Evolutionary conservation across 1,140 invertebrate genomes (phyloP), one percentile per base, ranked within the genome.

Genomic region (Sitodiplosis mosellana): DNA sequence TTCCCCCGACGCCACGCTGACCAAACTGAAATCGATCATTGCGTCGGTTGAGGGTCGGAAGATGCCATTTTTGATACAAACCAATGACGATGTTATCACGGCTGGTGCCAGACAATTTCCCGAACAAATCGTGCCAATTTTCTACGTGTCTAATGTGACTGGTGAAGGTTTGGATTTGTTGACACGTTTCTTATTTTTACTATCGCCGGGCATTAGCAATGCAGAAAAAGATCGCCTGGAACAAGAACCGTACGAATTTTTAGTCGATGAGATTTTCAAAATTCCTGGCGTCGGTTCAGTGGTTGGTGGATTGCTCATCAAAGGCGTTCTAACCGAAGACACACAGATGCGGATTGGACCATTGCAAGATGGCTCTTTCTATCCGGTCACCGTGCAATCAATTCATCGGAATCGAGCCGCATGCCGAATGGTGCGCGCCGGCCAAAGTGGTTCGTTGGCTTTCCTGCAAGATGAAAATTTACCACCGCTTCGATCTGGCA

Each of bases 81-180:
- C 69, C 52, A 70, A 78, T 18, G 81, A 86, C 63, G 81, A 86
- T 63, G 77, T 78, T 15, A 76, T 84, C 17, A 77, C 75, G 36
- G 79, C 75, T 38, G 74, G 77, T 21, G 71, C 71, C 2, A 74
- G 74, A 55, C 70, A 77, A 51, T 63, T 74, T 17, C 71, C 71
- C 8, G 69, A 74, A 27, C 76, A 79, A 45, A 69, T 82, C 46
- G 77, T 87, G 38, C 89, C 94, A 10, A 84, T 98, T 53, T 92
- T 98, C 62, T 80, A 77, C 45, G 81, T 95, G n/a, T 96, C 91
- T n/a, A 89, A 83, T 62, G 91, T 98, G 1, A 89, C 79, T 14
- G 94, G 94, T 2, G 71, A 77, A 47, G 89, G 90, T 10, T 66
- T 94, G 2, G 76, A 82, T 53, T 67, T 84, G 27, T 67, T 94